Percentiles rank a stretch among this genome's conserved stretches.
Evolutionary conservation across 2,888 invertebrate genomes (phyloP).

Genomic region (Chrysomela aeneicollis): DNA sequence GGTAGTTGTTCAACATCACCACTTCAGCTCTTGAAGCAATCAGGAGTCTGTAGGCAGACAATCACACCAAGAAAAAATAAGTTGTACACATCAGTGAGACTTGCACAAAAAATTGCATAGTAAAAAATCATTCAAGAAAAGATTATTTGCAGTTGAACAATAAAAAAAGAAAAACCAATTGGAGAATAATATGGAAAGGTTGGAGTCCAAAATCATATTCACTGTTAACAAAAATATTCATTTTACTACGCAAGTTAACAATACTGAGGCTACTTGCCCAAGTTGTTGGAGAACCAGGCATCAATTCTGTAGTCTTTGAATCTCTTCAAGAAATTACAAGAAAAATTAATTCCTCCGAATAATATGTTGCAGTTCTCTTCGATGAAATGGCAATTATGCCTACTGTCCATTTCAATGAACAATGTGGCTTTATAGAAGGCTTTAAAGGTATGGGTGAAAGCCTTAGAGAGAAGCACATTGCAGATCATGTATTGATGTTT

Average conservation of each 20-base stretch:
- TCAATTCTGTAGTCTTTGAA: constrained; percentile 8
- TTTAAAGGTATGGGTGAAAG: constrained; percentile 27
- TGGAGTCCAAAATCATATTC: background rate
- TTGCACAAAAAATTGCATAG: too few species aligned
- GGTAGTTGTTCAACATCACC: too few species aligned
- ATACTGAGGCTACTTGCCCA: background rate
- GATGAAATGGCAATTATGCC: constrained; percentile 21
- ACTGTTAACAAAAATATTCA: constrained; percentile 9
- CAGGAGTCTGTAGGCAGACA: too few species aligned
- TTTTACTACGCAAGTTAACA: constrained; percentile 9
- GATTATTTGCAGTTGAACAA: too few species aligned
- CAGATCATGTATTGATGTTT: constrained; percentile 35
- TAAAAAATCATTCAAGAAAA: too few species aligned
- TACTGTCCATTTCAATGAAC: constrained; percentile 28
- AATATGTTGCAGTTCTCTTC: constrained; percentile 22
- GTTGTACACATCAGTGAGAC: too few species aligned
- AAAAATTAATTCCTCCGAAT: constrained; percentile 16
- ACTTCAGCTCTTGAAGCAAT: too few species aligned
- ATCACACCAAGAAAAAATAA: too few species aligned
- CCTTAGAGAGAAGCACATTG: constrained; percentile 13
- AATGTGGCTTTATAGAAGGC: constrained; percentile 21
- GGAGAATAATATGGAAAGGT: too few species aligned
- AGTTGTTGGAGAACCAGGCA: constrained; percentile 12
- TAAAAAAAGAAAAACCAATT: too few species aligned
- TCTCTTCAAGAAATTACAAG: constrained; percentile 7